These are phyloP conservation scores for Aporophyla lueneburgensis DNA, from an alignment of 2,888 invertebrate species.

Conservation along the genomic window DNA sequence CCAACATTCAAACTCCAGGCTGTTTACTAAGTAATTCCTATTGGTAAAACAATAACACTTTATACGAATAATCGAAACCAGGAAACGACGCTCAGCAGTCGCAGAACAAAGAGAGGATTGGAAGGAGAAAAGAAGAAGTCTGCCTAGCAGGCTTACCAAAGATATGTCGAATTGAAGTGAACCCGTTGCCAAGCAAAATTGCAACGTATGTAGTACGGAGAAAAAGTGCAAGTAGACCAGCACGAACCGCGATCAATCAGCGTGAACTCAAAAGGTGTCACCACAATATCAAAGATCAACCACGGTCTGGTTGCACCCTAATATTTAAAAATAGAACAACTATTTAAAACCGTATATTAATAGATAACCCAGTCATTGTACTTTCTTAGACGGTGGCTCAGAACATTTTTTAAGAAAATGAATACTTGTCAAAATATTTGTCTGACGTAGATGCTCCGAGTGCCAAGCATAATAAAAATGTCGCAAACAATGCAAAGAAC, in stretches of 20 bases:
- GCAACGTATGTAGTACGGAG: not conserved
- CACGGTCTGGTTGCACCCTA: slow-evolving; percentile 5
- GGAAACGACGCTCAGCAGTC: too few species aligned
- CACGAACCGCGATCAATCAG: not conserved
- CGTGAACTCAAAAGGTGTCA: not conserved
- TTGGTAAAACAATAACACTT: too few species aligned
- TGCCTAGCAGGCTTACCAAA: not conserved
- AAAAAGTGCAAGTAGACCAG: not conserved
- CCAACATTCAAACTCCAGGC: too few species aligned
- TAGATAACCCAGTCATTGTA: slow-evolving; percentile 48
- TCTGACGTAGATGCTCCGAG: not conserved
- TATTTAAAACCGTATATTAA: slow-evolving; percentile 38
- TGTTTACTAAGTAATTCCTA: too few species aligned
- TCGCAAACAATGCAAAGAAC: not conserved
- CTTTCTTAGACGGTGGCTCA: slow-evolving; percentile 24
- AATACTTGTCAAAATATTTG: slow-evolving; percentile 20
- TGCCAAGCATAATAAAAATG: slow-evolving; percentile 24
- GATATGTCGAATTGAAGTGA: not conserved
- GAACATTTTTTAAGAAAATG: slow-evolving; percentile 32
- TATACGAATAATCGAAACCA: too few species aligned
- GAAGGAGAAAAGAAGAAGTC: not conserved
- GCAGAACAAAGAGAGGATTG: not conserved
- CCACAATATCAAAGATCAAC: not conserved
- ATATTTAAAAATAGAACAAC: slow-evolving; percentile 37
- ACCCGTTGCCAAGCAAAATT: not conserved